These are phyloP conservation scores for Microctonus hyperodae DNA, from an alignment of 2,888 invertebrate species.

Conservation along the genomic window DNA sequence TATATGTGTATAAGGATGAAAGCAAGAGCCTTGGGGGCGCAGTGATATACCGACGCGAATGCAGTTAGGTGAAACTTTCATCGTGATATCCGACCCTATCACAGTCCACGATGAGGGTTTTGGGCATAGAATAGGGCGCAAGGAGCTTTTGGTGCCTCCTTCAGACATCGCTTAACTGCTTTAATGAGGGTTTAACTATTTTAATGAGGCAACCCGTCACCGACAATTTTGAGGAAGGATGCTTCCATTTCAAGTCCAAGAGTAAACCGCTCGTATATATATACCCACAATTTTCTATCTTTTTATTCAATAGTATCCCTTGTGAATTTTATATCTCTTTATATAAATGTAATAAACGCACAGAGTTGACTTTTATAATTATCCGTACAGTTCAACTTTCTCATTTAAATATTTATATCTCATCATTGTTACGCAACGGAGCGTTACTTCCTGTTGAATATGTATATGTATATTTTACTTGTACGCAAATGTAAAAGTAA, in stretches of 20 bases:
- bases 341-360: constrained; percentile 10
- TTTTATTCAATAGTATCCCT: not conserved
- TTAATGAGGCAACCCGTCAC: constrained; percentile 46
- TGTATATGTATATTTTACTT: not conserved
- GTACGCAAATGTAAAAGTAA: too few relatives aligned
- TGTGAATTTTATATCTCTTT: constrained; percentile 4
- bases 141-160: constrained; percentile 39
- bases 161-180: constrained; percentile 45
- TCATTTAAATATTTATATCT: not conserved
- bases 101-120: constrained; percentile 35
- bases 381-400: not conserved
- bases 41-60: constrained; percentile 35
- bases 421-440: too few relatives aligned
- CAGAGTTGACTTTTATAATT: constrained; percentile 2
- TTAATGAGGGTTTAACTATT: constrained; percentile 48
- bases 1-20: not conserved
- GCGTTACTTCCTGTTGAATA: too few relatives aligned
- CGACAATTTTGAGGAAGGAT: constrained; percentile 40
- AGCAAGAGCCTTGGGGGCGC: constrained; percentile 6
- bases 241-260: constrained; percentile 32
- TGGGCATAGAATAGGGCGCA: constrained; percentile 42
- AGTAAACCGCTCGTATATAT: not conserved
- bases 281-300: constrained; percentile 11
- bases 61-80: constrained; percentile 40
- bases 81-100: constrained; percentile 42